Base-by-base conservation (phyloP, 2,888 invertebrate genomes). In the Ennomos erosarius region DNA sequence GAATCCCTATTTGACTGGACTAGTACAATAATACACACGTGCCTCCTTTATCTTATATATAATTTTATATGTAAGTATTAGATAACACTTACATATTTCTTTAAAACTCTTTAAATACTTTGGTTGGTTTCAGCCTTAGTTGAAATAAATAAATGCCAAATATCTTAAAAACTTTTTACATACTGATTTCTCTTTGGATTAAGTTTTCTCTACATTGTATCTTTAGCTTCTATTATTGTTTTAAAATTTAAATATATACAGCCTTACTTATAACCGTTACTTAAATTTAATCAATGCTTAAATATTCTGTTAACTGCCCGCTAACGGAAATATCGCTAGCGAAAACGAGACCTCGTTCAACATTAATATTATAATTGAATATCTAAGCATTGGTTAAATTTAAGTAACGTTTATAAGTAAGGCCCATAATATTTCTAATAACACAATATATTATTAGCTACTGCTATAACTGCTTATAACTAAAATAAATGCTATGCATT, bases 401-500 rank as follows among this genome's bases (percentile, higher is more conserved):
- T 26, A 26, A 26, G 1, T 13, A 54, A 53, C 38, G n/a, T 6
- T 26, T 16, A n/a, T n/a, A n/a, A n/a, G n/a, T 52, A 45, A 45
- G 10, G 10, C 33, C 26, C 26, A 34, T 34, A 9, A 33, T 36
- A 8, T 34, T 33, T 11, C n/a, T 37, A 38, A 40, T 34, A 26
- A 43, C 10, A 44, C 11, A 39, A 49, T 44, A 11, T n/a, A 43
- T 33, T 47, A 12, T 8, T 6, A 6, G 3, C 26, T 39, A 43
- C 11, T 43, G 33, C 34, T 42, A 13, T 9, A 26, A 3, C 10
- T n/a, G 39, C 34, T 12, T 45, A 49, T 36, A 42, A 8, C 11
- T 53, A 48, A 46, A 49, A 58, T 60, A 60, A 60, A 60, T 55
- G 59, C 59, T 43, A 48, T 50, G 50, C 51, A 51, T 55, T 34